These are phyloP conservation scores for Montipora cactus DNA, from an alignment of 64 coral and sea anemone species.

Conservation along the genomic window DNA sequence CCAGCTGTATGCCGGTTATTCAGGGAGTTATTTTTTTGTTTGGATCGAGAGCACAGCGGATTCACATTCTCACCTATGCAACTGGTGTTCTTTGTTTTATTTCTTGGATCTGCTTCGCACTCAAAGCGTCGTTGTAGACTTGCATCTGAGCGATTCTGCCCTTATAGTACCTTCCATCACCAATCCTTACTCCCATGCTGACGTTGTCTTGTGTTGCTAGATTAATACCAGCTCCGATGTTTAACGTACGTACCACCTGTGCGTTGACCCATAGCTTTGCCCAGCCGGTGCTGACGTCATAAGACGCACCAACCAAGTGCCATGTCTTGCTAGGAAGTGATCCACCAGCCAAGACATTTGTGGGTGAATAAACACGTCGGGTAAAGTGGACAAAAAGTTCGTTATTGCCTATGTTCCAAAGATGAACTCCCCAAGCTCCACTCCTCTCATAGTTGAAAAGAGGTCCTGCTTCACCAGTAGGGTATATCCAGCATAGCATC, in stretches of 20 bases:
- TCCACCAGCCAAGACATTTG: background rate
- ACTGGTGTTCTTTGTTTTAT: too few species aligned
- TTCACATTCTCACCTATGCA: too few species aligned
- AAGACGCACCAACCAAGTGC: background rate
- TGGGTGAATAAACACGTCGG: background rate
- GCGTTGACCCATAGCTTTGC: conserved; percentile 6
- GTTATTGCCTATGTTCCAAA: background rate
- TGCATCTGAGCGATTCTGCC: background rate
- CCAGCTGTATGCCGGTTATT: too few species aligned
- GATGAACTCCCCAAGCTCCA: conserved; percentile 14
- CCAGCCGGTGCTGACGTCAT: background rate
- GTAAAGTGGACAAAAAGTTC: too few species aligned
- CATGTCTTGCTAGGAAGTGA: background rate
- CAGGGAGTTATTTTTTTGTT: too few species aligned
- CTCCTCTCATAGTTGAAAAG: background rate
- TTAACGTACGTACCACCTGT: background rate
- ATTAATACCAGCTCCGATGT: too few species aligned
- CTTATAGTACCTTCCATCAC: conserved; percentile 10
- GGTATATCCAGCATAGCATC: too few species aligned
- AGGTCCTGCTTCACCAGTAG: too few species aligned
- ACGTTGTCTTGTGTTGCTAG: too few species aligned
- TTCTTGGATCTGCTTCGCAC: background rate
- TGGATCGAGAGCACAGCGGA: too few species aligned
- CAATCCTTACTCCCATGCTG: too few species aligned
- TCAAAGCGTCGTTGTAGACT: background rate